Evolutionary conservation across 2,888 invertebrate genomes (phyloP), one percentile per base, ranked within the genome.

Genomic region (Mechanitis messenoides): DNA sequence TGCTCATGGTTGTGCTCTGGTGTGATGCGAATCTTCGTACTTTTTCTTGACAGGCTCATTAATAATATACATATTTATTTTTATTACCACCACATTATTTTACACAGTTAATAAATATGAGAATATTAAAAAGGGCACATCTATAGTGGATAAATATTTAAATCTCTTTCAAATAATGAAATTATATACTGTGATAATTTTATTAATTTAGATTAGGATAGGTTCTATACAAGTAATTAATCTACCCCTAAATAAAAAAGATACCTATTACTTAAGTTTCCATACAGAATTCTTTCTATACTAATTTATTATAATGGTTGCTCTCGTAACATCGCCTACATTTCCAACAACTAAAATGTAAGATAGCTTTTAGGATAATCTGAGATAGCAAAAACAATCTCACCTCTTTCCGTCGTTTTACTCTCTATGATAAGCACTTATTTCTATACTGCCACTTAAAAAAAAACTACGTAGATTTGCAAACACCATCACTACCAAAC

Each of bases 1-100:
- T 90, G 89, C 88, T 89, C 88, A 88, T 83, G 87, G 87, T 82
- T 81, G 87, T 84, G 85, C 77, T 82, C 68, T 70, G 63, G 67
- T 62, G 63, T 35, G 46, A 58, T 64, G 70, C 68, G 69, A 66
- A 64, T 68, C 67, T 64, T 67, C 66, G 61, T 68, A 65, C 66
- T 68, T 66, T 55, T 54, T 59, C 20, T 50, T 62, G 47, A 20
- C 28, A 31, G 50, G 50, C 50, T 7, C 9, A 42, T 42, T 42
- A 42, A 5, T 5, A 5, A 42, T 42, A 9, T 42, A 42, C 1
- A 11, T 42, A 7, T 9, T 42, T 9, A 50, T 50, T 11, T 50
- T 50, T 31, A n/a, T 50, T 50, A 31, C 50, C 11, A 42, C 42
- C 11, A 42, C 9, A 42, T 42, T 42, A 42, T 42, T 42, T 42